Evolutionary conservation across 2,888 invertebrate species (phyloP).

Genomic region (Phengaris arion): DNA sequence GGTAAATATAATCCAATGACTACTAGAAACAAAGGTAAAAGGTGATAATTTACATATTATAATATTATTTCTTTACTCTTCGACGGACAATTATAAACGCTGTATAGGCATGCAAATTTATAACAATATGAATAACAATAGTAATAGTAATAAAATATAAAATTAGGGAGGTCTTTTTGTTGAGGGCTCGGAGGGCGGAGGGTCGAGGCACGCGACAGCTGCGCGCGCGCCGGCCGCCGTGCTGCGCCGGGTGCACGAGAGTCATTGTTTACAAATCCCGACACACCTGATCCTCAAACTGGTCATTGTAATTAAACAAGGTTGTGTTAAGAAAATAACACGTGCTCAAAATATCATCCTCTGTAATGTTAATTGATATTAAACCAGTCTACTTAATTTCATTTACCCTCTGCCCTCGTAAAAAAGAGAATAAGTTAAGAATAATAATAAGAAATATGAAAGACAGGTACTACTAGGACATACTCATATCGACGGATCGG

Average conservation of each 20-base stretch:
- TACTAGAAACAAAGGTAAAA: no score
- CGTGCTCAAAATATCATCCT: conserved; percentile 3
- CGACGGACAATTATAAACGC: background rate
- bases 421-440: background rate
- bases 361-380: conserved; percentile 18
- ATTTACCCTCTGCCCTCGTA: background rate
- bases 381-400: conserved; percentile 1
- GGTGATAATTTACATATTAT: no score
- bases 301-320: conserved; percentile 61
- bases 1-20: no score
- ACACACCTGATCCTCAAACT: conserved; percentile 73
- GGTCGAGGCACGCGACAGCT: conserved; percentile 60
- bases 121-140: conserved; percentile 28
- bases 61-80: background rate
- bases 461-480: no score
- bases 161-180: conserved; percentile 59
- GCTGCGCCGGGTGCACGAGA: conserved; percentile 62
- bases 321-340: conserved; percentile 32
- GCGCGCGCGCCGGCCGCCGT: conserved; percentile 53
- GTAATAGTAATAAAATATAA: conserved; percentile 44
- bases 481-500: no score
- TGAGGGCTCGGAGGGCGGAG: conserved; percentile 44
- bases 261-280: conserved; percentile 73
- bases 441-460: no score
- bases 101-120: conserved; percentile 23